Evolutionary conservation across 2,888 invertebrate genomes (phyloP).

Genomic region (Steinernema scapterisci): DNA sequence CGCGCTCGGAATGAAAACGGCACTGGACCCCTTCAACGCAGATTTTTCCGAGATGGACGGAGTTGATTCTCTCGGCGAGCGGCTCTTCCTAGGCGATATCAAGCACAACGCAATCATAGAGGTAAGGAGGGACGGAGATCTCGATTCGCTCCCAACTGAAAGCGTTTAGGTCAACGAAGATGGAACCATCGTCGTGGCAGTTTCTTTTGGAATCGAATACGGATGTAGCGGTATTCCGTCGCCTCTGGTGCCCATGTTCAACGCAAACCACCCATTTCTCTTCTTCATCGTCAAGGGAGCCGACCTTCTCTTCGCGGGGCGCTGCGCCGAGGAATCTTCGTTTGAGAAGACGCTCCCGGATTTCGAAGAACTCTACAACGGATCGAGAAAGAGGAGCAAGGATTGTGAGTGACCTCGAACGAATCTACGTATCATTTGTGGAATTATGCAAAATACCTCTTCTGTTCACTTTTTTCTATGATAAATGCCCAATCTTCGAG

Average conservation of each 20-base stretch:
- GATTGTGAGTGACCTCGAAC: too few species aligned
- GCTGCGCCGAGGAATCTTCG: neutral
- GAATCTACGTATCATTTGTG: too few species aligned
- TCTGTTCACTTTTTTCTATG: too few species aligned
- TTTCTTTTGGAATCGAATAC: neutral
- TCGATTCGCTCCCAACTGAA: neutral
- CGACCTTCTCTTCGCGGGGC: neutral
- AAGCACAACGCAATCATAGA: neutral
- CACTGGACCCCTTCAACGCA: neutral
- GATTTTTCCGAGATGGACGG: neutral
- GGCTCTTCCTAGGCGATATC: neutral
- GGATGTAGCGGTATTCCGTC: neutral
- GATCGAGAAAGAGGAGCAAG: too few species aligned
- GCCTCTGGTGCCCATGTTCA: neutral
- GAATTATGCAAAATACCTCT: too few species aligned
- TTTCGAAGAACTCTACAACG: too few species aligned
- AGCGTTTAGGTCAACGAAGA: neutral
- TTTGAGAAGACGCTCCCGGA: neutral
- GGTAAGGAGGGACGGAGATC: neutral
- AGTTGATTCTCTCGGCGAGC: neutral
- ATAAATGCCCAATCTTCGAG: too few species aligned
- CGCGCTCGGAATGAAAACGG: neutral
- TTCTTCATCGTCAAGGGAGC: constrained; percentile 6
- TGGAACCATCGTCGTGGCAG: neutral
- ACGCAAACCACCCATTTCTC: neutral